Evolutionary conservation across 2,888 invertebrate species (phyloP), one percentile per base, ranked within the genome.

Genomic region (Drosophila algonquin): DNA sequence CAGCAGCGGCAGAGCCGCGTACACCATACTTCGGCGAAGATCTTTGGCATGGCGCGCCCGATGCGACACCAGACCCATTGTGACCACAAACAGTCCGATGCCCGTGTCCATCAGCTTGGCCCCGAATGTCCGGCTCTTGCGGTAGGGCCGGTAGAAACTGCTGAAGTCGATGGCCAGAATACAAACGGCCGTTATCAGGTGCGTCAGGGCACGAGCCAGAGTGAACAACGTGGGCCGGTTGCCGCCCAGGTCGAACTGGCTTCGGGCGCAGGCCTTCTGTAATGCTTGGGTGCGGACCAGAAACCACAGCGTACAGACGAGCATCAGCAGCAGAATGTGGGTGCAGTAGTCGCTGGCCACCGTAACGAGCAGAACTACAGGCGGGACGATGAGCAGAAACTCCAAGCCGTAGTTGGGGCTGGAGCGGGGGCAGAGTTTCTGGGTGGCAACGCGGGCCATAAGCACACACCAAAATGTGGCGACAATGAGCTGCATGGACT

Each of bases 151-250:
- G 0, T 99, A 98, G 90, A 98, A 99, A 67, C 96, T 93, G 53
- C 93, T 93, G 91, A 99, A 99, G 92, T 99, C 99, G 0, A 99
- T 98, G 1, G 98, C 99, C 64, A 99, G 93, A 82, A 99, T 99
- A 76, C 96, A 96, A 61, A 97, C 93, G 0, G 94, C 94, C 9
- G 98, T 96, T 44, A 96, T 93, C 14, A 97, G 91, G 86, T 95
- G 96, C 1, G 95, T 95, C 9, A 95, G 92, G 0, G 95, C 95
- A 76, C 97, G 93, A 54, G 94, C 93, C 83, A 95, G 93, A 3
- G 97, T 95, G 61, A 98, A 92, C 59, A 94, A 93, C 10, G 91
- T 72, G 10, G 91, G 90, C 27, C 91, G 87, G 9, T 77, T 74
- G 9, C 89, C 85, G 6, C 89, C 85, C 63, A 90, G 48, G 32